phyloP scores from a whole-genome alignment of 2,797 vertebrate genomes.

The Gobionotothen gibberifrons region DNA sequence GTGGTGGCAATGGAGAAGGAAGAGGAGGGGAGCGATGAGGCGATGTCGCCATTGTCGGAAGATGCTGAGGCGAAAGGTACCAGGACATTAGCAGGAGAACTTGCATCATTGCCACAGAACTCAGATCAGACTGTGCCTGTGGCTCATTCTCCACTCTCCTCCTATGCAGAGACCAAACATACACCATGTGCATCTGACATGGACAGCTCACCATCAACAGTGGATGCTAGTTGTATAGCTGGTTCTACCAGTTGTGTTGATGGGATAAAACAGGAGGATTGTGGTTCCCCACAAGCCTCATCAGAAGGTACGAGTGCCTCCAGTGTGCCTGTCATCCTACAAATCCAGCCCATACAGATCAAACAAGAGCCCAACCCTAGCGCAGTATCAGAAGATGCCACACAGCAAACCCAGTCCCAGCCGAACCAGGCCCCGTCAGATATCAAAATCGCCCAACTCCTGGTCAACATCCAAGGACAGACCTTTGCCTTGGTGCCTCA shows the following conservation, averaged over 20 bases:
- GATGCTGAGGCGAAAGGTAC: conserved; percentile 52
- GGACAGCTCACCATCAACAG: conserved; percentile 60
- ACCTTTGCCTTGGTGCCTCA: conserved; percentile 97
- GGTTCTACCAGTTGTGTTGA: conserved; percentile 58
- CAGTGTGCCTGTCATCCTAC: conserved; percentile 89
- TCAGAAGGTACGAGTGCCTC: conserved; percentile 56
- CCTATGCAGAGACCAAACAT: conserved; percentile 81
- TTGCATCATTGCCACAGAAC: conserved; percentile 66
- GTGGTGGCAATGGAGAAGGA: conserved; percentile 86
- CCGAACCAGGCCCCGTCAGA: conserved; percentile 79
- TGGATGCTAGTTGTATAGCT: conserved; percentile 45
- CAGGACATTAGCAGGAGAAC: conserved; percentile 53
- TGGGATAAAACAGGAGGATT: conserved; percentile 81
- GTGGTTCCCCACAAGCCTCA: conserved; percentile 41
- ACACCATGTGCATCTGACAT: conserved; percentile 39
- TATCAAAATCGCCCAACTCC: conserved; percentile 95
- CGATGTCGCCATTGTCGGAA: conserved; percentile 61
- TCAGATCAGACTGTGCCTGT: conserved; percentile 88
- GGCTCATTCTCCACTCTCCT: conserved; percentile 48
- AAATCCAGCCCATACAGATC: conserved; percentile 93
- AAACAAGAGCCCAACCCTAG: conserved; percentile 87
- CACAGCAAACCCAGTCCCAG: conserved; percentile 58
- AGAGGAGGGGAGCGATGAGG: conserved; percentile 83
- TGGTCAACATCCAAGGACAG: conserved; percentile 98
- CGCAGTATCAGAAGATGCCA: conserved; percentile 68